Percentiles rank a stretch among this genome's conserved stretches.
These are phyloP conservation scores for Bradynema listronoti DNA, from an alignment of 1,140 invertebrate genomes.

Conservation along the genomic window DNA sequence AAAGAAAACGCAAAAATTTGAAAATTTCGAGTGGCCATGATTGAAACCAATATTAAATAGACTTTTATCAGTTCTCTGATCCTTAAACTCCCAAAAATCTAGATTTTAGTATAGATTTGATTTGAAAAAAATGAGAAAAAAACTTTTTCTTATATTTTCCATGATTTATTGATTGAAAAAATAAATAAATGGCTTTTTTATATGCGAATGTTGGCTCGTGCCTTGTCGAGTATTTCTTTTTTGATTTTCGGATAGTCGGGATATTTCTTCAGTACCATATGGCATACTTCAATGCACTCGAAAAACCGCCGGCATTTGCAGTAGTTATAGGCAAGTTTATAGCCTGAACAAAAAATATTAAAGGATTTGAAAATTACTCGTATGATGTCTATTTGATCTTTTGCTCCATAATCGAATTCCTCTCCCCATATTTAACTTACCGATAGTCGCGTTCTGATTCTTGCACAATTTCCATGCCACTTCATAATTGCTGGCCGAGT, in stretches of 20 bases:
- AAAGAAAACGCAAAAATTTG: too few species aligned
- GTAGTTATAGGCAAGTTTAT: constrained; percentile 82
- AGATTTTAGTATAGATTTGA: too few species aligned
- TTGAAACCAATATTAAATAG: too few species aligned
- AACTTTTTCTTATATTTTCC: too few species aligned
- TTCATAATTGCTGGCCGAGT: constrained; percentile 75
- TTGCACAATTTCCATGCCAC: constrained; percentile 76
- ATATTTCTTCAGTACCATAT: constrained; percentile 72
- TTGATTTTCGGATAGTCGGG: constrained; percentile 82
- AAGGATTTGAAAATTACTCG: not conserved
- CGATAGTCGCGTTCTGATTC: constrained; percentile 71
- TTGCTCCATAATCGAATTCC: constrained; percentile 8
- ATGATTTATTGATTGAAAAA: too few species aligned
- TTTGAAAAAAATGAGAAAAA: too few species aligned
- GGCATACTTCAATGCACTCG: constrained; percentile 76
- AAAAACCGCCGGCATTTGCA: constrained; percentile 82
- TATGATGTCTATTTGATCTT: not conserved
- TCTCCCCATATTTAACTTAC: too few species aligned
- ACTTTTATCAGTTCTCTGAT: too few species aligned
- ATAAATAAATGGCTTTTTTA: too few species aligned
- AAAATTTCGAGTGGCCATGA: too few species aligned
- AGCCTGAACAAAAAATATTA: constrained; percentile 64
- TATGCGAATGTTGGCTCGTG: constrained; percentile 64
- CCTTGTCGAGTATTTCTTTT: constrained; percentile 89
- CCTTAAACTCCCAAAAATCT: too few species aligned